Evolutionary conservation across 2,888 invertebrate species (phyloP), one percentile per base, ranked within the genome.

Genomic region (Lacanobia wlatinum): DNA sequence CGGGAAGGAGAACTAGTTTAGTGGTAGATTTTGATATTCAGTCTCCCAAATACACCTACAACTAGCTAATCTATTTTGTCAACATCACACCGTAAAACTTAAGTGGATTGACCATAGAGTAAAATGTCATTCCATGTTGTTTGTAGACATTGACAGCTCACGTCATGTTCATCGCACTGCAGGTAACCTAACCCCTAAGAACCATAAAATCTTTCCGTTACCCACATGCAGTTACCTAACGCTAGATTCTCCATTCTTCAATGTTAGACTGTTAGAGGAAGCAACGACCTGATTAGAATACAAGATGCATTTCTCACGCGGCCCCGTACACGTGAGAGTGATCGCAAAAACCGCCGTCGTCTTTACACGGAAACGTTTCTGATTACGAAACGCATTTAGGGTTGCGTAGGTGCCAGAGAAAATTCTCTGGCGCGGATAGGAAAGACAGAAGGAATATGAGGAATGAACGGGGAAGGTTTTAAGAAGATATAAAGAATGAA

Each of bases 301-400:
- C 89, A 90, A 90, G 88, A 88, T 88, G 87, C 88, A 88, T 89
- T 90, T 90, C 89, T 84, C 92, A 92, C 92, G 91, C 82, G 78
- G 69, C 73, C 72, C 73, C 65, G 55, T 76, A 87, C 88, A 90
- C 86, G 88, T 89, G 89, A 88, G 86, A 78, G 75, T 58, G 59
- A 63, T 70, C 72, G 84, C 85, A 90, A 91, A 92, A 91, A 91
- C 90, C 60, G 7, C 16, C 56, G 73, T 66, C 86, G 78, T 81
- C 70, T 68, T 72, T 85, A 88, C 83, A 85, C 87, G 89, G 91
- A 88, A 90, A 89, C 86, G 85, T 85, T 82, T 82, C 83, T 76
- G 76, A 83, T 85, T 85, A 81, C 77, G 83, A 82, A 85, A 84
- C 66, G n/a, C 48, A 70, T 61, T 84, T 83, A 85, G 84, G 85